Evolutionary conservation across 2,797 vertebrate genomes (phyloP).

Genomic region (Ciconia nigra): DNA sequence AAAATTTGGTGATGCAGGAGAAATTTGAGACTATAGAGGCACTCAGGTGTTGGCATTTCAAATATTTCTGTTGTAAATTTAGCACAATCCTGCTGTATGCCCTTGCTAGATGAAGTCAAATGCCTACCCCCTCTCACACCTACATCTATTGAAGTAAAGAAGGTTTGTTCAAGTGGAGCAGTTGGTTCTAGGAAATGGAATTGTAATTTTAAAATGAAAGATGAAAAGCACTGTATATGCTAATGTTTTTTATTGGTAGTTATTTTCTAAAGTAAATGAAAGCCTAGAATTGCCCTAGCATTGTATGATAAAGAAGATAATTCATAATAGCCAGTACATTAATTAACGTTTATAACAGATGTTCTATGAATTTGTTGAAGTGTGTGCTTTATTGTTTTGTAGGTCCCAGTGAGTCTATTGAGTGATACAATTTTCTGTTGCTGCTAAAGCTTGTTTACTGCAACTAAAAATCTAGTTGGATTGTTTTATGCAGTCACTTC

Average conservation of each 20-base stretch:
- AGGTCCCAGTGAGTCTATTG: neutral
- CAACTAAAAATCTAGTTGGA: neutral
- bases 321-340: neutral
- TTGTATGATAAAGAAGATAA: neutral
- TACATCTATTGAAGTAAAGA: neutral
- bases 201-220: neutral
- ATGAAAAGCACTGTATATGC: neutral
- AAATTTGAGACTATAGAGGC: neutral
- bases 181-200: neutral
- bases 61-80: neutral
- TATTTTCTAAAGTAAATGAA: neutral
- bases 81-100: neutral
- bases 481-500: neutral
- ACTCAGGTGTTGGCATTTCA: neutral
- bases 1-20: neutral
- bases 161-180: neutral
- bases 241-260: neutral
- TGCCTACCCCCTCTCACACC: neutral
- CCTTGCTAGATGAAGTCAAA: neutral
- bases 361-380: neutral
- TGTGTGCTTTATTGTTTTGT: neutral
- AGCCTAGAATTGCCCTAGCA: neutral
- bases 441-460: neutral
- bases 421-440: neutral
- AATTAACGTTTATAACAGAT: neutral